Base-by-base conservation (phyloP, 2,888 invertebrate species). In the Leuctra nigra region DNA sequence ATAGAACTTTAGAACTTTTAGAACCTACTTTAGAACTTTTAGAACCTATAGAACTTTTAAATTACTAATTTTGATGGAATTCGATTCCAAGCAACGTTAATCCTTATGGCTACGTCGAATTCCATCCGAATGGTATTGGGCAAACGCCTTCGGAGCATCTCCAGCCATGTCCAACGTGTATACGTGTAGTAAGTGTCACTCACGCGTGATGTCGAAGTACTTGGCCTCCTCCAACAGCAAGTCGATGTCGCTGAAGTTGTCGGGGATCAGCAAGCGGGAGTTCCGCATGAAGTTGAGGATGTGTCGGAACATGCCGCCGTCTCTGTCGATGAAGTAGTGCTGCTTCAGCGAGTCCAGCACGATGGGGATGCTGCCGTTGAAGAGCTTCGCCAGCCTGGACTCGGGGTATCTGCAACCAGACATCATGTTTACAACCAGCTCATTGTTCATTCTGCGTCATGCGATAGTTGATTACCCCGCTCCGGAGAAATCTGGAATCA, bases 251-350 rank as follows among this genome's bases (percentile, higher is more conserved):
- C 83, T 78, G 72, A 96, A 97, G 71, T 90, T 85, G 22, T 86
- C 85, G 0, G 96, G 92, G 65, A 97, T 82, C 61, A 92, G 76
- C 54, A 96, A 81, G 66, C 87, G 83, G 59, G 91, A 89, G 72
- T 94, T 91, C 67, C 98, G 82, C 81, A 99, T 84, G 73, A 91
- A 99, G 77, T 97, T 97, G 61, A 99, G 80, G 68, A 99, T 92
- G 72, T 98, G 95, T 20, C 97, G 83, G 76, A 99, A 99, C 88
- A 96, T 92, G 63, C 89, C 91, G 2, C 98, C 97, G 70, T 99
- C 98, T 50, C 98, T 82, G 76, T 99, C 98, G 67, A 99, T 95
- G 77, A 98, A 99, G 74, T 98, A 98, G 72, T 99, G 96, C 70
- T 97, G 97, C 73, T 97, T 97, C 64, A 97, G 75, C 3, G 91